Percentiles rank a stretch among this genome's conserved stretches.
phyloP scores from a whole-genome alignment of 2,888 invertebrate species.

The Hydrotaea diabolus region DNA sequence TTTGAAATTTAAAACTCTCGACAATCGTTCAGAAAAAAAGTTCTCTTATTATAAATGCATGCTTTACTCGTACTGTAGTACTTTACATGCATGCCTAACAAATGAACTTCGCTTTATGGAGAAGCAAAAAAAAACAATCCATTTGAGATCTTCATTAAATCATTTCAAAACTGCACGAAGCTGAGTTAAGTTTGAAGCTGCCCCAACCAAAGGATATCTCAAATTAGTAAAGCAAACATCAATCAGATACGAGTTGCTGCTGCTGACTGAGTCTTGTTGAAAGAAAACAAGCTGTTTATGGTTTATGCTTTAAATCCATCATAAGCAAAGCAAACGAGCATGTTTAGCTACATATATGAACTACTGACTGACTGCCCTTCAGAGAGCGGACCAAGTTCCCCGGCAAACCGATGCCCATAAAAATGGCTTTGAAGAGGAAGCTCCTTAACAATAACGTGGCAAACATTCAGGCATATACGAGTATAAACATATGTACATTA shows the following conservation, averaged over 20 bases:
- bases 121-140: background rate
- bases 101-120: no score
- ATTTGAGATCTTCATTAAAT: slow-evolving; percentile 14
- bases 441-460: slow-evolving; percentile 2
- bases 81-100: no score
- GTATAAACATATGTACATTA: no score
- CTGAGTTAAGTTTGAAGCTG: background rate
- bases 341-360: slow-evolving; percentile 51
- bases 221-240: slow-evolving; percentile 39
- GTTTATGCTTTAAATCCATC: slow-evolving; percentile 20
- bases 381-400: background rate
- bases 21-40: no score
- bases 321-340: slow-evolving; percentile 25
- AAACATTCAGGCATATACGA: background rate
- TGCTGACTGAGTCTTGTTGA: background rate
- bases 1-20: no score
- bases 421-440: background rate
- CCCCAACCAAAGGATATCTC: background rate
- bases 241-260: slow-evolving; percentile 4
- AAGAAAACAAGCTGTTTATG: background rate
- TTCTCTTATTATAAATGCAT: no score
- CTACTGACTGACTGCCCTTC: slow-evolving; percentile 61
- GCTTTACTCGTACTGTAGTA: no score
- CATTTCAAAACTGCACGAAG: no score
- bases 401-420: background rate